Percentiles rank a stretch among this genome's conserved stretches.
These are phyloP conservation scores for Conchocele bisecta DNA, from an alignment of 2,888 invertebrate species.

Conservation along the genomic window DNA sequence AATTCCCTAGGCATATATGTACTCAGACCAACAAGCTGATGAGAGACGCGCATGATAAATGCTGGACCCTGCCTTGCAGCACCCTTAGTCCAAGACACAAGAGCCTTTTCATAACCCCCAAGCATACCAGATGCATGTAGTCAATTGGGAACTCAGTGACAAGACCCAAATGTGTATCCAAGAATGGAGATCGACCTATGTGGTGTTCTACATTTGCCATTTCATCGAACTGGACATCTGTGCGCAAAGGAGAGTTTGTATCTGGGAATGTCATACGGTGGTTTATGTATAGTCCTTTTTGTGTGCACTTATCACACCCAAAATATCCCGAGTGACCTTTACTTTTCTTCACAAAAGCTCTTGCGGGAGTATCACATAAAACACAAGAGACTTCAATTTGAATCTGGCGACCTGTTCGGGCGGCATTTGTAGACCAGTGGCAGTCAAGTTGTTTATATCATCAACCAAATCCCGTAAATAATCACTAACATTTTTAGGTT, in stretches of 20 bases:
- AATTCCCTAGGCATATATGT: conserved; percentile 61
- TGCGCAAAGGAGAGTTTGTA: conserved; percentile 41
- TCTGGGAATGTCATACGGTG: conserved; percentile 51
- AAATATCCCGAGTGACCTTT: conserved; percentile 22
- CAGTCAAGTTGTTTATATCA: conserved; percentile 4
- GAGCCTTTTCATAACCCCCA: conserved; percentile 72
- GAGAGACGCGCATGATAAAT: conserved; percentile 15
- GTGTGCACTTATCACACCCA: conserved; percentile 29
- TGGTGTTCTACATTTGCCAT: conserved; percentile 57
- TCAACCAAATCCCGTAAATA: conserved; percentile 15
- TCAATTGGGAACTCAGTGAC: conserved; percentile 70
- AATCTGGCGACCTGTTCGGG: background rate
- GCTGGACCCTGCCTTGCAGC: conserved; percentile 14
- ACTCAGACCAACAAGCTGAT: conserved; percentile 9
- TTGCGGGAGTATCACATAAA: conserved; percentile 29
- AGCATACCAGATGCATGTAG: conserved; percentile 75
- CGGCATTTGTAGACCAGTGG: conserved; percentile 3
- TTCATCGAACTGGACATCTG: conserved; percentile 45
- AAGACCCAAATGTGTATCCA: conserved; percentile 54
- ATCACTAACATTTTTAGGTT: conserved; percentile 2
- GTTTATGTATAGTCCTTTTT: conserved; percentile 4
- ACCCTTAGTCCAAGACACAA: conserved; percentile 31
- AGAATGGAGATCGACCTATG: conserved; percentile 42
- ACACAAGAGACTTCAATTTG: conserved; percentile 20
- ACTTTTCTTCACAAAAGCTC: conserved; percentile 16